These are phyloP conservation scores for Radopholus similis DNA, from an alignment of 1,140 invertebrate species.

Conservation along the genomic window DNA sequence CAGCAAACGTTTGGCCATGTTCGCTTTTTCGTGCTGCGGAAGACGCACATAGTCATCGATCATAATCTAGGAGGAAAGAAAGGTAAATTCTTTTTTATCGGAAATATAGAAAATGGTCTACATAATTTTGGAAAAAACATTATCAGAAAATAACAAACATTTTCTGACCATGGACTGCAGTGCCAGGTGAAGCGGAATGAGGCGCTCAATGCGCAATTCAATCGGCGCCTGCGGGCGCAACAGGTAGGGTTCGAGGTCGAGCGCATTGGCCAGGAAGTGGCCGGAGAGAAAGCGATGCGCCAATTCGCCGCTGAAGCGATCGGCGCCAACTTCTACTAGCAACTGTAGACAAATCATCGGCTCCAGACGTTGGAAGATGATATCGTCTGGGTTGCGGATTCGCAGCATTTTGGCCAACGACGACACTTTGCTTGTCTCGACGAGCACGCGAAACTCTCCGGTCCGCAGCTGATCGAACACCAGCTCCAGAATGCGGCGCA, in stretches of 20 bases:
- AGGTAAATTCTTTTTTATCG: neutral
- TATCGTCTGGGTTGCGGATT: conserved; percentile 22
- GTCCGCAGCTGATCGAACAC: conserved; percentile 15
- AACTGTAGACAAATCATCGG: conserved; percentile 68
- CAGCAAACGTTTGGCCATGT: conserved; percentile 26
- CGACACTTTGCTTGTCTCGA: conserved; percentile 21
- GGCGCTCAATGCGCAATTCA: conserved; percentile 20
- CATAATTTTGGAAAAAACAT: neutral
- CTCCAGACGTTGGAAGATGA: conserved; percentile 25
- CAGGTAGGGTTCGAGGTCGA: conserved; percentile 30
- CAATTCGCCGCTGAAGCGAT: conserved; percentile 24
- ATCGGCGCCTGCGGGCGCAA: neutral
- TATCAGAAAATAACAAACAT: neutral
- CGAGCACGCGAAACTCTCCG: conserved; percentile 24
- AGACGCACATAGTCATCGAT: conserved; percentile 19
- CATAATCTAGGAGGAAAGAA: conserved; percentile 9
- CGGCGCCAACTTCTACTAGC: conserved; percentile 21
- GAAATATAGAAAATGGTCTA: no score
- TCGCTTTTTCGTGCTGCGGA: conserved; percentile 17
- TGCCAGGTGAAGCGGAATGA: conserved; percentile 29
- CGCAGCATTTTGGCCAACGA: conserved; percentile 33
- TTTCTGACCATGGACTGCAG: conserved; percentile 21
- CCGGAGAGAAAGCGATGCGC: conserved; percentile 18
- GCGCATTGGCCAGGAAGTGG: conserved; percentile 20
- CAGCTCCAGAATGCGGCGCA: conserved; percentile 16